phyloP scores from a whole-genome alignment of 64 coral and sea anemone genomes.

The Actinia equina region DNA sequence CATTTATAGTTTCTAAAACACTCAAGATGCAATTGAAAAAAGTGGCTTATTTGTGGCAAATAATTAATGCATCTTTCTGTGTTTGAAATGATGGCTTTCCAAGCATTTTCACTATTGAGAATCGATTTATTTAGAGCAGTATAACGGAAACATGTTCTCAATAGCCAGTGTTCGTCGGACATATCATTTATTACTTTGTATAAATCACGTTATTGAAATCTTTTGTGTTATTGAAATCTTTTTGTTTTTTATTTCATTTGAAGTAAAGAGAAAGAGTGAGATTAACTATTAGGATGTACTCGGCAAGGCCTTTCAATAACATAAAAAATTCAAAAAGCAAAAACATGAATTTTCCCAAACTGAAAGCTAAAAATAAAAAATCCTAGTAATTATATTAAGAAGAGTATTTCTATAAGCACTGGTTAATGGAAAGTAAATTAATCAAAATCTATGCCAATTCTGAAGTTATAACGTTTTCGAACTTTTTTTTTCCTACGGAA shows the following conservation, averaged over 20 bases:
- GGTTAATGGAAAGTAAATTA: too few species aligned
- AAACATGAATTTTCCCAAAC: background rate
- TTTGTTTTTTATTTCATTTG: background rate
- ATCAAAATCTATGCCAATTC: too few species aligned
- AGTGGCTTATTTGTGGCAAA: background rate
- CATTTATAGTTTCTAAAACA: background rate
- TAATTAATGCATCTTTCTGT: background rate
- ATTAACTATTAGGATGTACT: too few species aligned
- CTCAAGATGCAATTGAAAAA: background rate
- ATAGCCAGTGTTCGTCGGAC: background rate
- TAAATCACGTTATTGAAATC: background rate
- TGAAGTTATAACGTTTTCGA: too few species aligned
- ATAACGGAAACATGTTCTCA: too few species aligned
- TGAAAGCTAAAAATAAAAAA: too few species aligned
- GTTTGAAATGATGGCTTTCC: background rate
- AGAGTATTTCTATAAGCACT: too few species aligned
- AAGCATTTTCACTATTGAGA: background rate
- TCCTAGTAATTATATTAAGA: too few species aligned
- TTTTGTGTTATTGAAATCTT: too few species aligned
- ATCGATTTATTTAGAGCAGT: constrained; percentile 4
- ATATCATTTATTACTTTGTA: background rate
- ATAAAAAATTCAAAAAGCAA: background rate
- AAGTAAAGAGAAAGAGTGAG: background rate
- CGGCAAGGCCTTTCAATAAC: background rate
- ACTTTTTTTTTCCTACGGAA: background rate